phyloP scores from a whole-genome alignment of 2,113 vertebrate species.

The Butorides virescens region DNA sequence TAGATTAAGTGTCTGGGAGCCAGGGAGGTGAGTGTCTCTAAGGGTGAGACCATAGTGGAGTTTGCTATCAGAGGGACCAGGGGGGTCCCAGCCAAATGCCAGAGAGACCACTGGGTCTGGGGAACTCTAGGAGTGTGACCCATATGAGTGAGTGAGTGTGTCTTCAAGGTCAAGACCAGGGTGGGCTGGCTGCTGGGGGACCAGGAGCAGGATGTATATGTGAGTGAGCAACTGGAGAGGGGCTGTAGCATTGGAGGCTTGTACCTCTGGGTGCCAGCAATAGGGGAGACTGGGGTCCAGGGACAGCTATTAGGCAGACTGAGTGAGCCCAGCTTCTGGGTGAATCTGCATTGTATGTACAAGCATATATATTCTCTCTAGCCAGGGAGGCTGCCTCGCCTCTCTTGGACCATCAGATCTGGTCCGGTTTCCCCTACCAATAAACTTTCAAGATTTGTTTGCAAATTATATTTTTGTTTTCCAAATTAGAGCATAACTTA shows the following conservation, averaged over 20 bases:
- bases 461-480: neutral
- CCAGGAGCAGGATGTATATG: neutral
- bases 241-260: fast-evolving
- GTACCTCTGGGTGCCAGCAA: neutral
- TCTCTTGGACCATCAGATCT: neutral
- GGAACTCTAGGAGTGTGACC: neutral
- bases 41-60: neutral
- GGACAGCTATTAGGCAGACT: neutral
- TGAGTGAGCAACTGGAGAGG: neutral
- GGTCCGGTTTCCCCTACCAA: neutral
- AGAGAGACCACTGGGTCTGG: neutral
- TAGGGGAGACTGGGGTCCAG: neutral
- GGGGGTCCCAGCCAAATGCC: neutral
- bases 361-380: too few species aligned
- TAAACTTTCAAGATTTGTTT: neutral
- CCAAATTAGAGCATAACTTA: neutral
- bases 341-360: neutral
- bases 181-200: neutral
- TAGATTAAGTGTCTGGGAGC: neutral
- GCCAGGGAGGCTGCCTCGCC: neutral
- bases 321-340: neutral
- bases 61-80: neutral
- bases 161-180: neutral
- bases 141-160: too few species aligned
- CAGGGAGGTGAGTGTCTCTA: neutral